Evolutionary conservation across 2,113 vertebrate species (phyloP).

Genomic region (Ptilorrhoa leucosticta): DNA sequence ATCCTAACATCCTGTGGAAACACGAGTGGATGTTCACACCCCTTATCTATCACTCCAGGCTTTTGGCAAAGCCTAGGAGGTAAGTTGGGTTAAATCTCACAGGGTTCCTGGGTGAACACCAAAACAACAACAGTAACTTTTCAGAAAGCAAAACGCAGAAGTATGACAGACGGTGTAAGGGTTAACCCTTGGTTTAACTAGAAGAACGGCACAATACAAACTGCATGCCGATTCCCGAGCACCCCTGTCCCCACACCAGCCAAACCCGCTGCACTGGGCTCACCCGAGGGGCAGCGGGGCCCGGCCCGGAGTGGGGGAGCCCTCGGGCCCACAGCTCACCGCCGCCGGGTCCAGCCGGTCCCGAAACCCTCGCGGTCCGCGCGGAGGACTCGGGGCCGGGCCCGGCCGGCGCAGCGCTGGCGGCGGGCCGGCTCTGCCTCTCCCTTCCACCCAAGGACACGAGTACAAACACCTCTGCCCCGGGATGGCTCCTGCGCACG

Average conservation of each 20-base stretch:
- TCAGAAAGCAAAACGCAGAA: rapidly evolving
- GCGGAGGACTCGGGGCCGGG: not conserved
- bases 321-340: not conserved
- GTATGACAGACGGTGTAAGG: rapidly evolving
- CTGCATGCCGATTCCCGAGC: rapidly evolving
- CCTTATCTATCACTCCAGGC: not conserved
- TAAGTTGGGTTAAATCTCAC: not conserved
- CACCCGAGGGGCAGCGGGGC: not conserved
- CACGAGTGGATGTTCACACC: not conserved
- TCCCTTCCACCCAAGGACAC: constrained; percentile 43
- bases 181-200: rapidly evolving
- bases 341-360: not conserved
- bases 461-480: constrained; percentile 46
- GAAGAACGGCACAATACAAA: not conserved
- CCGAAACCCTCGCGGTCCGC: not conserved
- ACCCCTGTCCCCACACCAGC: rapidly evolving
- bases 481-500: constrained; percentile 39
- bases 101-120: not conserved
- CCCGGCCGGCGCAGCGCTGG: not conserved
- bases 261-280: not conserved
- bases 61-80: not conserved
- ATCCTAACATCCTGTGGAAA: not conserved
- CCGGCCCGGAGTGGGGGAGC: not conserved
- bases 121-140: not conserved
- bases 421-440: not conserved